Percentiles rank a stretch among this genome's conserved stretches.
phyloP scores from a whole-genome alignment of 2,797 vertebrate genomes.

The Sciaenops ocellatus region DNA sequence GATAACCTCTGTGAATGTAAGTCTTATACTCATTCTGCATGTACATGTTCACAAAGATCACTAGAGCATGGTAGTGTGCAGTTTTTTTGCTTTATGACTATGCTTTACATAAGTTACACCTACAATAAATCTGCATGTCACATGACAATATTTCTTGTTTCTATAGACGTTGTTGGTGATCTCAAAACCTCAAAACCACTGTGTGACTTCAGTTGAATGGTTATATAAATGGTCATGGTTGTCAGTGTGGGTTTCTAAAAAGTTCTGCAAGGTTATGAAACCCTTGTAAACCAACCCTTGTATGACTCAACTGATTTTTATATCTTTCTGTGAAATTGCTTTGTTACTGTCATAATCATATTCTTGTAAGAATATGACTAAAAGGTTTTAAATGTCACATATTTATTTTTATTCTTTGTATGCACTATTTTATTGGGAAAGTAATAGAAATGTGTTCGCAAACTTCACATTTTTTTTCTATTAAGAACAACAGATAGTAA shows the following conservation, averaged over 20 bases:
- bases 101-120: slow-evolving; percentile 15
- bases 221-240: no score
- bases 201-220: not conserved
- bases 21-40: slow-evolving; percentile 54
- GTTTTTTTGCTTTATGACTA: not conserved
- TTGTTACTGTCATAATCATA: not conserved
- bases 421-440: not conserved
- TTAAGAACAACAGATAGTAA: not conserved
- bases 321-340: not conserved
- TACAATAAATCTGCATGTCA: slow-evolving; percentile 5
- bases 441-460: slow-evolving; percentile 7
- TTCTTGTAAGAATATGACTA: not conserved
- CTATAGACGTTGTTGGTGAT: not conserved
- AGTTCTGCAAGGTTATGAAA: not conserved
- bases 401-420: not conserved
- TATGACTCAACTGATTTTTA: not conserved
- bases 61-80: slow-evolving; percentile 12
- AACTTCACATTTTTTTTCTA: slow-evolving; percentile 12
- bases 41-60: slow-evolving; percentile 14
- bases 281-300: no score
- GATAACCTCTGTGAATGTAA: slow-evolving; percentile 83
- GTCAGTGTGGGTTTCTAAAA: not conserved
- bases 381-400: not conserved
- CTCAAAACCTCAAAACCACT: not conserved
- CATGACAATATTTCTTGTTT: slow-evolving; percentile 15